These are phyloP conservation scores for Rhynchonycteris naso DNA, from an alignment of 2,797 vertebrate species.

Conservation along the genomic window DNA sequence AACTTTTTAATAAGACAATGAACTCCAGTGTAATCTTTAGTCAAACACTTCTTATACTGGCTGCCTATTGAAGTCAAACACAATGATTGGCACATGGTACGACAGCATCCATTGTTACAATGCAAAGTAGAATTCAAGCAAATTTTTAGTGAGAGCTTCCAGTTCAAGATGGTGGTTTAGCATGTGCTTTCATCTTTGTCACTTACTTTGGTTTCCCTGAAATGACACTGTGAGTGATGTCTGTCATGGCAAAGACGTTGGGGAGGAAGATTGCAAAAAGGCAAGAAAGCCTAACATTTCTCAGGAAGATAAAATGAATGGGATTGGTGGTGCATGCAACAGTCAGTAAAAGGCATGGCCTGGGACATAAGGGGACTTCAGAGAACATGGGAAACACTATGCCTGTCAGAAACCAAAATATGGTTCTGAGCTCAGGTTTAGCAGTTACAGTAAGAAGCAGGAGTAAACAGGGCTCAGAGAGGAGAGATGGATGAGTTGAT, in stretches of 20 bases:
- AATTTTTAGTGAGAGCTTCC: slow-evolving; percentile 25
- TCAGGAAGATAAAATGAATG: not conserved
- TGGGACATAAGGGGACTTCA: not conserved
- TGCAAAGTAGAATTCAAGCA: slow-evolving; percentile 16
- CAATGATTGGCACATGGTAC: not conserved
- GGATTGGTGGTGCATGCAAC: not conserved
- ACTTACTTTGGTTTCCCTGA: not conserved
- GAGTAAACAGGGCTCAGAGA: not conserved
- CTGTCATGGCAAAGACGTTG: not conserved
- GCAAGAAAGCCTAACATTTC: not conserved
- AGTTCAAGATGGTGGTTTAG: slow-evolving; percentile 17
- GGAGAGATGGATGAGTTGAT: not conserved
- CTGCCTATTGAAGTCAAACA: slow-evolving; percentile 35
- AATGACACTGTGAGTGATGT: not conserved
- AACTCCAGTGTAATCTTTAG: slow-evolving; percentile 58
- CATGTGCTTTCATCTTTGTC: not conserved
- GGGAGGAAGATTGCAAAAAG: not conserved
- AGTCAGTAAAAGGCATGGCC: not conserved
- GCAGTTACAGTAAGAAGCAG: not conserved
- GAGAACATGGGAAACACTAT: not conserved
- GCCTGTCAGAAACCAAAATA: not conserved
- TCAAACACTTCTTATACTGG: not conserved
- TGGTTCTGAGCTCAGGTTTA: not conserved
- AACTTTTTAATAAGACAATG: slow-evolving; percentile 64
- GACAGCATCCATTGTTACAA: not conserved